Conservation (phyloP, 2,113 vertebrate genomes). For the Pogonocichla stellata region DNA sequence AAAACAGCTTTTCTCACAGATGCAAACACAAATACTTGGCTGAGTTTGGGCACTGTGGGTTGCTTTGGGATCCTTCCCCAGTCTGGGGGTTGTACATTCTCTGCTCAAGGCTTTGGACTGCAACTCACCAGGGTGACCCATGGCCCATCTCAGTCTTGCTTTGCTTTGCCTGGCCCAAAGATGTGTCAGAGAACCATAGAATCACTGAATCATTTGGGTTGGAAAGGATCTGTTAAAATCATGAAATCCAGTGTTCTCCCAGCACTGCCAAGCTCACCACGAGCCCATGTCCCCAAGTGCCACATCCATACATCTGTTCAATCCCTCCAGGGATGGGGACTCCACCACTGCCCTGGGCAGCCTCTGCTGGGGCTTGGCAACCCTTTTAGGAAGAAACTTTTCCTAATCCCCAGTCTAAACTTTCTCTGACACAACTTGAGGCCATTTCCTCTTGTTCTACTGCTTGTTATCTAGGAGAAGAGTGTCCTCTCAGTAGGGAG, state of each 20-base stretch:
- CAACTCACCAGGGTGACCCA: background rate
- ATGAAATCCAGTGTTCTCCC: background rate
- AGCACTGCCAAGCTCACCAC: background rate
- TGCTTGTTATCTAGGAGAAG: background rate
- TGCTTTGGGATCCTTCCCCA: background rate
- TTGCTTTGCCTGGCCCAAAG: background rate
- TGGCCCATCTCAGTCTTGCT: background rate
- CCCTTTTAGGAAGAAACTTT: background rate
- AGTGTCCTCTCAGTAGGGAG: background rate
- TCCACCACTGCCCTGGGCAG: background rate
- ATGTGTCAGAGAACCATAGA: background rate
- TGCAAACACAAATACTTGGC: background rate
- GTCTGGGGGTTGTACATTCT: accelerated
- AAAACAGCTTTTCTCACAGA: background rate
- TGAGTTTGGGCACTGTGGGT: background rate
- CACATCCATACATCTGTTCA: background rate
- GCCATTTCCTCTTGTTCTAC: background rate
- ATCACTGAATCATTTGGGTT: background rate
- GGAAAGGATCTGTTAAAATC: background rate
- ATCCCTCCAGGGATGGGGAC: background rate
- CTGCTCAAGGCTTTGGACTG: background rate
- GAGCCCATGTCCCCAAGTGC: background rate
- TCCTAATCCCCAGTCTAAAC: background rate
- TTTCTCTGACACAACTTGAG: background rate
- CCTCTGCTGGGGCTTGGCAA: too few species aligned